Percentiles rank a stretch among this genome's conserved stretches.
phyloP scores from a whole-genome alignment of 2,888 invertebrate species.

The Aradus depressus region DNA sequence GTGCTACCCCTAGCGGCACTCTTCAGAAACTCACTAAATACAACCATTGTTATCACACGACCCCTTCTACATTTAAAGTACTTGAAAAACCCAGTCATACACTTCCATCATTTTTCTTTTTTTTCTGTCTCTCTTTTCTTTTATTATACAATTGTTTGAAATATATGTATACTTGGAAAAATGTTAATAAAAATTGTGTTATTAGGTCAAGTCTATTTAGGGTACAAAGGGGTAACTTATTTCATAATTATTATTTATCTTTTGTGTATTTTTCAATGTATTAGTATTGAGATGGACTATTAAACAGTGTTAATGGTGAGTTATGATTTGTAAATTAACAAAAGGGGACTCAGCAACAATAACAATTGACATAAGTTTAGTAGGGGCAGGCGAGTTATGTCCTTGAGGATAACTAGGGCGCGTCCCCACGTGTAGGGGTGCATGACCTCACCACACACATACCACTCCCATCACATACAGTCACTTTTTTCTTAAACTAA shows the following conservation, averaged over 20 bases:
- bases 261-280: too few relatives aligned
- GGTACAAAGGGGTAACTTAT: background rate
- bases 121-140: too few relatives aligned
- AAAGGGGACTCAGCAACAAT: too few relatives aligned
- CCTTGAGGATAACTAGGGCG: conserved; percentile 29
- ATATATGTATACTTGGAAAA: background rate
- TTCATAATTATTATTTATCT: too few relatives aligned
- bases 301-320: background rate
- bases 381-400: conserved; percentile 17
- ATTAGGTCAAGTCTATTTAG: background rate
- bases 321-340: background rate
- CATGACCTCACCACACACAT: conserved; percentile 30
- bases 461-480: too few relatives aligned
- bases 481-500: too few relatives aligned
- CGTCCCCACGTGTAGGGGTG: conserved; percentile 25
- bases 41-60: conserved; percentile 12
- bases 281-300: too few relatives aligned
- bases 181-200: background rate
- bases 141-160: background rate
- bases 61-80: conserved; percentile 19
- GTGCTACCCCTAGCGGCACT: conserved; percentile 33
- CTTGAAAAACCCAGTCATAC: too few relatives aligned
- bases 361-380: too few relatives aligned
- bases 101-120: too few relatives aligned
- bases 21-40: conserved; percentile 30